Evolutionary conservation across 2,113 vertebrate genomes (phyloP).

Genomic region (Amblyopsis rosae): DNA sequence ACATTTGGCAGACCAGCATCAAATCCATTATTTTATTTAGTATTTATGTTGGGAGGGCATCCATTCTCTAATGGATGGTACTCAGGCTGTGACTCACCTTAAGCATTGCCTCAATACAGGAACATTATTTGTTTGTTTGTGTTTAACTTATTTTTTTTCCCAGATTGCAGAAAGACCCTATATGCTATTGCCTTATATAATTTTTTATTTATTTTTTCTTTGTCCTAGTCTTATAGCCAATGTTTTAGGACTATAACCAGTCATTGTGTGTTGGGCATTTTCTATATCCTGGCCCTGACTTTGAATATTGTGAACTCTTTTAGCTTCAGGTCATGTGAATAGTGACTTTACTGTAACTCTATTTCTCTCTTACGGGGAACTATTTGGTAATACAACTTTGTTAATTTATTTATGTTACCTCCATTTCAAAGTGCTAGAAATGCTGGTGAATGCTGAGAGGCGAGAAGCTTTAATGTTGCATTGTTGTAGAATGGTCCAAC

Average conservation of each 20-base stretch:
- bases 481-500: constrained; percentile 14
- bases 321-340: constrained; percentile 53
- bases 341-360: constrained; percentile 33
- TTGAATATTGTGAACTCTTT: constrained; percentile 64
- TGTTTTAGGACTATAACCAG: too few relatives aligned
- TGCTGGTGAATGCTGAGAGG: background rate
- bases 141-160: constrained; percentile 32
- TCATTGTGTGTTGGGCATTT: constrained; percentile 41
- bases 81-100: constrained; percentile 25
- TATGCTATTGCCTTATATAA: too few relatives aligned
- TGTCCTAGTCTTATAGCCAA: too few relatives aligned
- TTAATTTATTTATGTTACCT: background rate
- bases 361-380: constrained; percentile 31
- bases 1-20: constrained; percentile 35
- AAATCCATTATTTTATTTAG: constrained; percentile 35
- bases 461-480: background rate
- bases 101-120: constrained; percentile 11
- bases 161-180: constrained; percentile 8
- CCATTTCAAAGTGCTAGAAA: constrained; percentile 7
- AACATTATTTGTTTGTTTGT: background rate
- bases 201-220: too few relatives aligned
- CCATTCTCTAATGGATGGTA: constrained; percentile 4
- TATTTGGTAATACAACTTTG: constrained; percentile 7
- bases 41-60: constrained; percentile 13
- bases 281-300: constrained; percentile 49